A percentile compares a stretch with the other conserved stretches of the same genome.
phyloP scores from a whole-genome alignment of 2,113 vertebrate genomes.

The Pavo muticus region DNA sequence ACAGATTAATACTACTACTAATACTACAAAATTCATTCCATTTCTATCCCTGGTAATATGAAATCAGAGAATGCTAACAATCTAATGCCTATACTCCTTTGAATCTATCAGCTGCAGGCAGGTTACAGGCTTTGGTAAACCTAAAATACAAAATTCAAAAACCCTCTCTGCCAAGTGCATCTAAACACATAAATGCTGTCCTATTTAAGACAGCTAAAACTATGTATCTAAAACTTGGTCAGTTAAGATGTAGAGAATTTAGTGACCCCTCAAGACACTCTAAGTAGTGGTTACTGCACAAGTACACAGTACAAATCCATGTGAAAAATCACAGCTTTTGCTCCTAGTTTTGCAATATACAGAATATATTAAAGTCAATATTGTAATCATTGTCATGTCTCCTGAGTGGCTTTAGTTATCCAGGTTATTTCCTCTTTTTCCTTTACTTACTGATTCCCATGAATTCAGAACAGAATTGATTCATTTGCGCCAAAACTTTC shows the following conservation, averaged over 20 bases:
- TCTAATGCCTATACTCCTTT: not conserved
- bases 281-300: not conserved
- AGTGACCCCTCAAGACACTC: not conserved
- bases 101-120: not conserved
- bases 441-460: not conserved
- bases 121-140: not conserved
- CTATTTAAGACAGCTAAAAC: not conserved
- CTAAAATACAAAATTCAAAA: not conserved
- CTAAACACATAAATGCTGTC: not conserved
- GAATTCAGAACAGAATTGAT: not conserved
- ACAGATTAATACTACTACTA: not conserved
- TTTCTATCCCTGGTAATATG: not conserved
- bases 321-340: not conserved
- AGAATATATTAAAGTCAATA: not conserved
- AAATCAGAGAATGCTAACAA: not conserved
- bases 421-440: not conserved
- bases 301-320: not conserved
- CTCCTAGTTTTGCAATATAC: not conserved
- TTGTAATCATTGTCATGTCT: not conserved
- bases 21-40: no score
- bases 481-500: accelerated
- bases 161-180: not conserved
- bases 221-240: not conserved
- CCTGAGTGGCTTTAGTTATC: not conserved
- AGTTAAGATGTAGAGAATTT: accelerated